Base-by-base conservation (phyloP, 2,888 invertebrate species). In the Argyresthia goedartella region DNA sequence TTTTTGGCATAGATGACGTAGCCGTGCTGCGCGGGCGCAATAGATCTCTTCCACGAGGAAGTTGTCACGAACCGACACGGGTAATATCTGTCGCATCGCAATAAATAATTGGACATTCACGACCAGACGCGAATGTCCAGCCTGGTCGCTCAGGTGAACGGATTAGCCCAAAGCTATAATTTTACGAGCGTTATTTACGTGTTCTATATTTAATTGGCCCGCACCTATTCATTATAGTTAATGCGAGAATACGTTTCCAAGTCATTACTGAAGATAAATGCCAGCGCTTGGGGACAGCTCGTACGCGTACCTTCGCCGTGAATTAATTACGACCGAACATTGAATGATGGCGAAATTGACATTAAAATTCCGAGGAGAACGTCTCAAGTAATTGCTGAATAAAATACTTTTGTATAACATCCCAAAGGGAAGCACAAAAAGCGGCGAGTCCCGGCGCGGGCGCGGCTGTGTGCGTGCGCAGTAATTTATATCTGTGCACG, bases 331-430 rank as follows among this genome's bases (percentile, higher is more conserved):
- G 71, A 68, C 71, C 70, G 71, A 76, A 73, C 80, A 78, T 77
- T 82, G 82, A 85, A 80, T 80, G 81, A 84, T 81, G 81, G 80
- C 77, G 65, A 78, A 82, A 81, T 84, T 81, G 85, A 85, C 82
- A 82, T 82, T 81, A 82, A 81, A 77, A 84, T 79, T 80, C 81
- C 68, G 70, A 67, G 67, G 73, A 77, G 77, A 82, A 77, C 77
- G 76, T 81, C 81, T 75, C 76, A 82, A 81, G 84, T 85, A 85
- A 84, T 86, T 86, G 84, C 82, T 84, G 80, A 76, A 84, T 86
- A 82, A 82, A 84, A 82, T 82, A 80, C 80, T 78, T 79, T 81
- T 80, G 81, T 79, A 77, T 77, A 80, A 80, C 77, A 75, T 81
- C 76, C 71, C 69, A 81, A 80, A 84, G 71, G 71, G 77, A 77